A percentile compares a stretch with the other conserved stretches of the same genome.
phyloP scores from a whole-genome alignment of 2,888 invertebrate genomes.

The Heliconius ethilla region DNA sequence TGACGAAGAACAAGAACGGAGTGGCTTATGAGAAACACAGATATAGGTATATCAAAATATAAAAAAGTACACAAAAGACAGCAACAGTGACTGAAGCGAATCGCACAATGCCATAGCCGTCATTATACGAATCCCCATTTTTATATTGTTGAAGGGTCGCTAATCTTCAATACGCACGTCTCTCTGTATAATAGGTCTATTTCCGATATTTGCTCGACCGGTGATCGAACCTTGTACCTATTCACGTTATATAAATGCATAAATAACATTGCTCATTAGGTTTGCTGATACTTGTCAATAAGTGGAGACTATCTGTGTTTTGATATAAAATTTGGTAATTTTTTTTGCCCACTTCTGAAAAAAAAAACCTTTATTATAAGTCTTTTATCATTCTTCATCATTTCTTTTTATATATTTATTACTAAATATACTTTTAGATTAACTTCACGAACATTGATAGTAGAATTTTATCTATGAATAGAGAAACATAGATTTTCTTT shows the following conservation, averaged over 20 bases:
- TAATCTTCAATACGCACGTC: slow-evolving; percentile 25
- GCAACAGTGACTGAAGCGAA: slow-evolving; percentile 14
- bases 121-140: slow-evolving; percentile 13
- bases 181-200: slow-evolving; percentile 10
- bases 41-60: not conserved
- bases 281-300: not conserved
- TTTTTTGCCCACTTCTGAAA: too few species aligned
- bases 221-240: slow-evolving; percentile 17
- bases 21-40: too few species aligned
- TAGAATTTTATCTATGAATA: too few species aligned
- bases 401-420: not conserved
- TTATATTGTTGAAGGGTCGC: slow-evolving; percentile 25
- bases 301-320: not conserved
- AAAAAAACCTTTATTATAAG: not conserved
- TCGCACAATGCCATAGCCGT: slow-evolving; percentile 8
- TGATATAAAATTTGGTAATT: too few species aligned
- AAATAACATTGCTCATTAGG: not conserved
- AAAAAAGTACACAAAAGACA: not conserved
- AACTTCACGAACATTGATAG: too few species aligned
- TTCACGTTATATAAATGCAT: not conserved
- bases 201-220: slow-evolving; percentile 14
- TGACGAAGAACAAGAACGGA: too few species aligned
- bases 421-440: too few species aligned
- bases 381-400: not conserved
- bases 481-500: too few species aligned